Conservation (phyloP, 2,888 invertebrate genomes). For the Mesorhabditis belari region DNA sequence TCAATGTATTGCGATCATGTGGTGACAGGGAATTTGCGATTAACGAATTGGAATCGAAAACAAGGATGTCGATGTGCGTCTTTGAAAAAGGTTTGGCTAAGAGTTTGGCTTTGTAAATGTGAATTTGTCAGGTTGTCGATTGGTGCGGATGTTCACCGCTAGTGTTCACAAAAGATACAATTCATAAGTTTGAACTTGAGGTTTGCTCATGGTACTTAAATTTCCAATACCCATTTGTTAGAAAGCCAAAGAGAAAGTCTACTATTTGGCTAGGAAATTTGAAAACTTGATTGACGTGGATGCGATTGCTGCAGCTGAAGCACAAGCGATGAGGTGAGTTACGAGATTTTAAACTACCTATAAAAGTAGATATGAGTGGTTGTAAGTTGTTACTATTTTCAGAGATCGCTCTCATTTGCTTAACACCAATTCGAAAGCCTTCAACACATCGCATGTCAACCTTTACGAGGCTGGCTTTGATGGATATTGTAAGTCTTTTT, state of each 20-base stretch:
- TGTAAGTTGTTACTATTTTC: too few relatives aligned
- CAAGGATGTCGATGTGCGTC: slow-evolving; percentile 56
- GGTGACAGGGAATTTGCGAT: slow-evolving; percentile 89
- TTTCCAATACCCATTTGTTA: slow-evolving; percentile 43
- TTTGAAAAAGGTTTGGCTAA: neutral
- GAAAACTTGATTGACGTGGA: slow-evolving; percentile 87
- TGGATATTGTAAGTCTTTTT: slow-evolving; percentile 15
- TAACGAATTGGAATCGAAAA: slow-evolving; percentile 95
- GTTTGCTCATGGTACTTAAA: slow-evolving; percentile 9
- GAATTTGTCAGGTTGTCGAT: slow-evolving; percentile 67
- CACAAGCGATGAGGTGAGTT: slow-evolving; percentile 53
- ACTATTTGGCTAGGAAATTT: slow-evolving; percentile 94
- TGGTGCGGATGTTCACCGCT: slow-evolving; percentile 99
- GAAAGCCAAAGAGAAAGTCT: slow-evolving; percentile 54
- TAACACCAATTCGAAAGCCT: slow-evolving; percentile 19
- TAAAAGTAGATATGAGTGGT: too few relatives aligned
- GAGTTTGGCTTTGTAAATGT: slow-evolving; percentile 78
- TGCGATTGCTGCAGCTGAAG: slow-evolving; percentile 79
- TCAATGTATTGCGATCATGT: slow-evolving; percentile 81
- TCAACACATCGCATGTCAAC: slow-evolving; percentile 22
- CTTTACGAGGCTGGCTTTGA: slow-evolving; percentile 27
- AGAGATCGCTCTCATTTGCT: slow-evolving; percentile 12
- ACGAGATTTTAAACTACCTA: too few relatives aligned
- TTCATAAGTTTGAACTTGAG: slow-evolving; percentile 19
- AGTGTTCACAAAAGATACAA: slow-evolving; percentile 65